phyloP scores from a whole-genome alignment of 2,113 vertebrate genomes.

The Zapus hudsonius region DNA sequence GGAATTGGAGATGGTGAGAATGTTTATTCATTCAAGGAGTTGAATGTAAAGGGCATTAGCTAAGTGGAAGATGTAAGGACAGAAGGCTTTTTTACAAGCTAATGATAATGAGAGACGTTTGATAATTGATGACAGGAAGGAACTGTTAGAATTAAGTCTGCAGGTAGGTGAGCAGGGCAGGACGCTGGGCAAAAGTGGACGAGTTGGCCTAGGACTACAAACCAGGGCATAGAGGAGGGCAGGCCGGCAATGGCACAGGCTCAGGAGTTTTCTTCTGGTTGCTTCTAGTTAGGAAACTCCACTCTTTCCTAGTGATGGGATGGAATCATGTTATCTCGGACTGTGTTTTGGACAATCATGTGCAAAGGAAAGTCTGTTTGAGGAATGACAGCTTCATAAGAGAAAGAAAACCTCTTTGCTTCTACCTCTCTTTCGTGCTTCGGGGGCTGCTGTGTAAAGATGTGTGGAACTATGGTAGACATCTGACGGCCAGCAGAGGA shows the following conservation, averaged over 20 bases:
- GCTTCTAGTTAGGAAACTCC: not conserved
- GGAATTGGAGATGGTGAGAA: too few species aligned
- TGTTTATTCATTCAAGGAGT: too few species aligned
- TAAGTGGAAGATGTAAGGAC: too few species aligned
- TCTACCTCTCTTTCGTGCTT: too few species aligned
- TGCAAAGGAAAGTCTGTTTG: not conserved
- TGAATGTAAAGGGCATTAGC: not conserved
- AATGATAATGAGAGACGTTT: not conserved
- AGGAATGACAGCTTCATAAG: not conserved
- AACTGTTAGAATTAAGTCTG: not conserved
- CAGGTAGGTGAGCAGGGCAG: not conserved
- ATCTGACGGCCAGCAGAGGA: not conserved
- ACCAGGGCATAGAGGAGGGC: not conserved
- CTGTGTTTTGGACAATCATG: constrained; percentile 2
- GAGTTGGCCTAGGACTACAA: not conserved
- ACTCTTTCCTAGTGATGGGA: not conserved
- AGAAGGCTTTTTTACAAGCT: not conserved
- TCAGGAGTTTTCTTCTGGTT: not conserved
- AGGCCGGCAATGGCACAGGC: not conserved
- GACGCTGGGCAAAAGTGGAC: not conserved
- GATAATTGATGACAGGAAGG: not conserved
- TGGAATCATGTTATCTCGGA: not conserved
- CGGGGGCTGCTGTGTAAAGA: not conserved
- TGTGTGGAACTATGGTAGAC: not conserved
- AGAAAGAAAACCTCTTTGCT: not conserved